phyloP scores from a whole-genome alignment of 2,888 invertebrate species.

The Cryptops parisi region DNA sequence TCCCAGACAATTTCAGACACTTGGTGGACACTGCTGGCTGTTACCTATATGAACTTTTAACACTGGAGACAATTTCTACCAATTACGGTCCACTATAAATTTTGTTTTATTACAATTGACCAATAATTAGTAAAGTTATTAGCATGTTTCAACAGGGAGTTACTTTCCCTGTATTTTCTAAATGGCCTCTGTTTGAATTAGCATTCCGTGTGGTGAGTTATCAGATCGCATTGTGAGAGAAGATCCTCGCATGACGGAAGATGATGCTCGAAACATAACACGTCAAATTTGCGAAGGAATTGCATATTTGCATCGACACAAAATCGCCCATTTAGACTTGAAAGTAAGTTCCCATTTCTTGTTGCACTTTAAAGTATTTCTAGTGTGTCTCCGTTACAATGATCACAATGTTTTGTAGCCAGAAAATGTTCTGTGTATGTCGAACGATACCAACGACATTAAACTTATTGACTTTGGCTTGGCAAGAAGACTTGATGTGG shows the following conservation, averaged over 20 bases:
- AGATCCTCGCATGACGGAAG: constrained; percentile 79
- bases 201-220: constrained; percentile 82
- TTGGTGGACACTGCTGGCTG: too few relatives aligned
- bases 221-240: constrained; percentile 87
- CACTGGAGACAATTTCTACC: too few relatives aligned
- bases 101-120: too few relatives aligned
- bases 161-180: too few relatives aligned
- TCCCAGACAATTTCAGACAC: too few relatives aligned
- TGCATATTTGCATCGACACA: constrained; percentile 68
- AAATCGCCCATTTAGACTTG: constrained; percentile 75
- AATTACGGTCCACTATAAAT: too few relatives aligned
- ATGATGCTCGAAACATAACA: constrained; percentile 63
- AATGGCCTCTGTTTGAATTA: too few relatives aligned
- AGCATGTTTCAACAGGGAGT: too few relatives aligned
- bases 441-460: constrained; percentile 65
- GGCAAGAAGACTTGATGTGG: constrained; percentile 53
- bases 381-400: neutral
- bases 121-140: too few relatives aligned
- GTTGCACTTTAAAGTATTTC: neutral
- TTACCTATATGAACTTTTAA: too few relatives aligned
- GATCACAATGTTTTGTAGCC: constrained; percentile 42
- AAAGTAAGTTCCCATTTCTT: constrained; percentile 36
- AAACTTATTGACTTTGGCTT: constrained; percentile 91
- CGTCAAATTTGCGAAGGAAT: constrained; percentile 84
- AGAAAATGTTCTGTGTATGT: constrained; percentile 85